Conservation (phyloP, 1,140 invertebrate genomes). For the Cydia pomonella region DNA sequence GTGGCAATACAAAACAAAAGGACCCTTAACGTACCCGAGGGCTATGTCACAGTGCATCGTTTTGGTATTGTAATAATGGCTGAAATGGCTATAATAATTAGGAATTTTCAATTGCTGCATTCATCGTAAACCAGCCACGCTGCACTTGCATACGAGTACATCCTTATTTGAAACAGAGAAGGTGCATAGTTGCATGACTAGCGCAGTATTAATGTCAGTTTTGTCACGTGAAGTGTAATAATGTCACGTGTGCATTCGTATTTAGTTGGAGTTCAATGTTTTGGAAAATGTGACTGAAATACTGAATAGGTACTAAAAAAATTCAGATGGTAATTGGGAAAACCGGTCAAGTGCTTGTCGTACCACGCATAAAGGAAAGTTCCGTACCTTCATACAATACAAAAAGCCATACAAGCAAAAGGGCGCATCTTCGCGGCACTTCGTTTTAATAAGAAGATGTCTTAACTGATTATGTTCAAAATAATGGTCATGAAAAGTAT, state of each 20-base stretch:
- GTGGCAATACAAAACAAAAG: conserved; percentile 2
- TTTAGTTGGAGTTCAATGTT: neutral
- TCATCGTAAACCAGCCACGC: too few relatives aligned
- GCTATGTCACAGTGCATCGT: neutral
- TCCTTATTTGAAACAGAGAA: neutral
- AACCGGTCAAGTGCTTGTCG: too few relatives aligned
- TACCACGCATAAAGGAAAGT: too few relatives aligned
- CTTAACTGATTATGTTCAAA: too few relatives aligned
- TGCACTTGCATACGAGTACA: neutral
- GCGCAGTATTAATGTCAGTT: neutral
- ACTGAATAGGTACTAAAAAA: neutral
- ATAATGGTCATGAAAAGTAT: too few relatives aligned
- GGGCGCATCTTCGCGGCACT: too few relatives aligned
- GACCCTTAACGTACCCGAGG: neutral
- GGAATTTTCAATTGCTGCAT: too few relatives aligned
- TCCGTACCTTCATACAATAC: too few relatives aligned
- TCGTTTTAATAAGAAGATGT: too few relatives aligned
- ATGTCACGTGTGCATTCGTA: neutral
- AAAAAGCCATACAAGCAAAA: too few relatives aligned
- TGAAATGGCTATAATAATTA: neutral
- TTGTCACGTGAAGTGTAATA: neutral
- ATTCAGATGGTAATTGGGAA: neutral
- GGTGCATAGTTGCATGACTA: neutral
- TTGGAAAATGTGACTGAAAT: neutral
- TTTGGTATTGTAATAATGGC: neutral